These are phyloP conservation scores for Esperia sulphurella DNA, from an alignment of 2,888 invertebrate species.

Conservation along the genomic window DNA sequence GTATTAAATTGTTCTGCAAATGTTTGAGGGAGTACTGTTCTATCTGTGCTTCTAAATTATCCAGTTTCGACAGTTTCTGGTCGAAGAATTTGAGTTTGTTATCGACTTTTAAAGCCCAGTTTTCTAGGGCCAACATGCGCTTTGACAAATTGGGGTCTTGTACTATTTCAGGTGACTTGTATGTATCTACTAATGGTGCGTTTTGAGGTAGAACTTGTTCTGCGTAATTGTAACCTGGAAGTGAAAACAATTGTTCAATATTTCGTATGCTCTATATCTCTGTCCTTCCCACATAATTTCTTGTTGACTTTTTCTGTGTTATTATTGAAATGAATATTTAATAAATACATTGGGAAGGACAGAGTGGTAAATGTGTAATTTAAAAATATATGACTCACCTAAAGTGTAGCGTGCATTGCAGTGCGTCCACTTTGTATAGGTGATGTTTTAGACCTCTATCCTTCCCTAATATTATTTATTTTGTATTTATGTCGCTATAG, in stretches of 20 bases:
- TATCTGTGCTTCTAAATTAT: constrained; percentile 64
- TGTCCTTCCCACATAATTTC: constrained; percentile 69
- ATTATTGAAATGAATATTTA: constrained; percentile 2
- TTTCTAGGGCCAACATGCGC: constrained; percentile 60
- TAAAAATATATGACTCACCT: constrained; percentile 62
- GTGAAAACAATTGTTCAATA: constrained; percentile 15
- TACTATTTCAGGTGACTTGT: constrained; percentile 48
- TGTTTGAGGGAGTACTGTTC: constrained; percentile 76
- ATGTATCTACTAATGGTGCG: constrained; percentile 38
- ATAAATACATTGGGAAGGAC: constrained; percentile 79
- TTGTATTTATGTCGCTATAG: constrained; percentile 25
- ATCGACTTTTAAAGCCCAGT: constrained; percentile 72
- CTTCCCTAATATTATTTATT: constrained; percentile 54
- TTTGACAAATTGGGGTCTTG: constrained; percentile 52
- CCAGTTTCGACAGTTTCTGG: constrained; percentile 69
- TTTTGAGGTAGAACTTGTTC: constrained; percentile 36
- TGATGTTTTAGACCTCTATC: constrained; percentile 70
- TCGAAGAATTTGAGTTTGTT: constrained; percentile 77
- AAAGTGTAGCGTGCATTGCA: constrained; percentile 66
- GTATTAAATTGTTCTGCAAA: constrained; percentile 75
- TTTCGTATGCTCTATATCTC: constrained; percentile 27
- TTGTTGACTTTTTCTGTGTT: constrained; percentile 3
- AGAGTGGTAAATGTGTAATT: constrained; percentile 64
- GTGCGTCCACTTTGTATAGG: constrained; percentile 70
- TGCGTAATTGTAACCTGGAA: constrained; percentile 61